Evolutionary conservation across 2,797 vertebrate species (phyloP).

Genomic region (Oreortyx pictus): DNA sequence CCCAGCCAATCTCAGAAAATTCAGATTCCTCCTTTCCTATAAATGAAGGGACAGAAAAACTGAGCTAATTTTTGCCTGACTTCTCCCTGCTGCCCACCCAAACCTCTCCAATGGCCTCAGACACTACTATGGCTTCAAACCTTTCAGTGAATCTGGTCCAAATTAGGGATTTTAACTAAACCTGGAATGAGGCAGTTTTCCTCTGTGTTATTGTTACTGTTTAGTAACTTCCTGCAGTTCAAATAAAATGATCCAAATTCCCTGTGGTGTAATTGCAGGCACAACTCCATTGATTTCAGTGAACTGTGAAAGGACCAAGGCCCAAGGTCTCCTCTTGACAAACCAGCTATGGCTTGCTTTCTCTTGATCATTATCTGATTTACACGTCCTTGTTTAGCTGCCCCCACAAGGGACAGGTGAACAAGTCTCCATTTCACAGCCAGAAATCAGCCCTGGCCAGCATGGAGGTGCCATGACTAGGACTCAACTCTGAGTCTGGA

Average conservation of each 20-base stretch:
- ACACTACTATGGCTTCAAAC: neutral
- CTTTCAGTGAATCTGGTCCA: neutral
- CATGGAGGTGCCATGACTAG: fast-evolving
- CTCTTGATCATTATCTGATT: slow-evolving; percentile 17
- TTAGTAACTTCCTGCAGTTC: slow-evolving; percentile 19
- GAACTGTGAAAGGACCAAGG: slow-evolving; percentile 45
- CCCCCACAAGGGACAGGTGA: neutral
- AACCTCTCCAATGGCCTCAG: neutral
- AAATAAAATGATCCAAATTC: neutral
- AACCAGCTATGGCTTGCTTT: slow-evolving; percentile 34
- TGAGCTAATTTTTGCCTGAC: neutral
- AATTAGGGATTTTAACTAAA: neutral
- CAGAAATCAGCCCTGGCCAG: neutral
- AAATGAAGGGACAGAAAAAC: neutral
- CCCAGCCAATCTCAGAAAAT: neutral
- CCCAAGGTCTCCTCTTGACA: slow-evolving; percentile 29
- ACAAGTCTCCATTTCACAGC: neutral
- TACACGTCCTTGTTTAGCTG: neutral
- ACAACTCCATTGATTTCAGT: slow-evolving; percentile 38
- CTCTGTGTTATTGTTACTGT: neutral
- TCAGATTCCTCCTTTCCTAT: neutral
- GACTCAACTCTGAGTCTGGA: neutral
- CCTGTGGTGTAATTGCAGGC: slow-evolving; percentile 28
- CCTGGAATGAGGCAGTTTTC: neutral
- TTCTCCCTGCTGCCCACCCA: neutral